phyloP scores from a whole-genome alignment of 1,140 invertebrate species.

The Andricus grossulariae region DNA sequence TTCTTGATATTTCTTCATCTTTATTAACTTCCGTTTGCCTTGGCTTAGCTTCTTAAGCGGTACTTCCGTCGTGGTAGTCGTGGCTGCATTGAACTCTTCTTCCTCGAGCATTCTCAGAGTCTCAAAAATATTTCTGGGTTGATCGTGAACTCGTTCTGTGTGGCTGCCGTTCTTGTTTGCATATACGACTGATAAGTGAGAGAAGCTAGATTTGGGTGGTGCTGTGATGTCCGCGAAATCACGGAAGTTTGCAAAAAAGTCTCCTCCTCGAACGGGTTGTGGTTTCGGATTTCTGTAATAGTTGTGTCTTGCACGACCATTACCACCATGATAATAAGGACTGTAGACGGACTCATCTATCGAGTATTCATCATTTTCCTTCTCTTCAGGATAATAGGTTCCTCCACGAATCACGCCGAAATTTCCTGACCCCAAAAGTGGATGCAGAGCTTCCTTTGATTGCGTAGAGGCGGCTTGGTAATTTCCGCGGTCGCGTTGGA shows the following conservation, averaged over 20 bases:
- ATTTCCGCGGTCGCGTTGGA: constrained; percentile 65
- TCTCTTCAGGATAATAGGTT: constrained; percentile 85
- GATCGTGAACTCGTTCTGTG: constrained; percentile 75
- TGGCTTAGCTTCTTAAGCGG: constrained; percentile 78
- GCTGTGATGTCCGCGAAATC: constrained; percentile 93
- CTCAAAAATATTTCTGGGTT: constrained; percentile 89
- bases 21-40: constrained; percentile 81
- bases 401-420: constrained; percentile 92
- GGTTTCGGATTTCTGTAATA: constrained; percentile 77
- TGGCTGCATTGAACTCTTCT: constrained; percentile 69
- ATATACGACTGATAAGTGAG: constrained; percentile 88
- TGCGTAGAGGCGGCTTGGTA: constrained; percentile 57
- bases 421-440: constrained; percentile 88
- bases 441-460: constrained; percentile 61
- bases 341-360: constrained; percentile 74
- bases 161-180: constrained; percentile 82
- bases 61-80: constrained; percentile 61
- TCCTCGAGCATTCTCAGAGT: constrained; percentile 83
- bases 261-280: constrained; percentile 66
- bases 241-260: constrained; percentile 88
- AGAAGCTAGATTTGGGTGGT: constrained; percentile 87
- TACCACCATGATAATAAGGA: constrained; percentile 82
- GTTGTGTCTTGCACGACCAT: constrained; percentile 79
- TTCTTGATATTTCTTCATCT: constrained; percentile 79
- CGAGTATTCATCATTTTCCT: constrained; percentile 77